phyloP scores from a whole-genome alignment of 2,888 invertebrate genomes.

The Eristalis pertinax region DNA sequence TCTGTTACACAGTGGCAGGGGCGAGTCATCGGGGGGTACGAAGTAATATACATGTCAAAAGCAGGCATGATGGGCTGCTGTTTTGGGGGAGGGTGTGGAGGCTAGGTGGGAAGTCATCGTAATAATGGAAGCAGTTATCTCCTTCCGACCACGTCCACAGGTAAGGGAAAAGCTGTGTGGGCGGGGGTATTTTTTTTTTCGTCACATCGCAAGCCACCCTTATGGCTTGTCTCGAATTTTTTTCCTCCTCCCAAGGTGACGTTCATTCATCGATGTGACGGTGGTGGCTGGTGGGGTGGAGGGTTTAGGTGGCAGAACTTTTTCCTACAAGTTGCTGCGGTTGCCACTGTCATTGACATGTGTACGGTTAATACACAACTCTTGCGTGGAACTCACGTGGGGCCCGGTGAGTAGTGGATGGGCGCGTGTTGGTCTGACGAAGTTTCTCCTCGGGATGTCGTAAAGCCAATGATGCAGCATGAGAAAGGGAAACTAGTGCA shows the following conservation, averaged over 20 bases:
- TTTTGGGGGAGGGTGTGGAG: too few species aligned
- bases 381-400: constrained; percentile 20
- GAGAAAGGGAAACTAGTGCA: neutral
- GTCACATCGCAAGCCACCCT: neutral
- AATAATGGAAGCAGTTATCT: constrained; percentile 55
- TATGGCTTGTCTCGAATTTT: neutral
- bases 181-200: neutral
- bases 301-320: constrained; percentile 15
- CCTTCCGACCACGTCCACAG: constrained; percentile 46
- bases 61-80: neutral
- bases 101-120: constrained; percentile 15
- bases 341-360: constrained; percentile 50
- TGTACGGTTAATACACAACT: constrained; percentile 43
- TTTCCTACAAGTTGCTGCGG: constrained; percentile 28
- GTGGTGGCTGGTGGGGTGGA: neutral
- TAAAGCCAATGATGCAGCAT: neutral
- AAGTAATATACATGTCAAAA: constrained; percentile 51
- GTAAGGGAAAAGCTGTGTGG: constrained; percentile 4
- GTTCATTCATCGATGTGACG: neutral
- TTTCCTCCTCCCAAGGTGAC: constrained; percentile 4
- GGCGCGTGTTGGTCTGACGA: neutral
- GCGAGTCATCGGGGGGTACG: neutral
- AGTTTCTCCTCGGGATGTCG: neutral
- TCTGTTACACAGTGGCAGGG: neutral
- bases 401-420: neutral